Evolutionary conservation across 2,888 invertebrate species (phyloP).

Genomic region (Nyleta sp.): DNA sequence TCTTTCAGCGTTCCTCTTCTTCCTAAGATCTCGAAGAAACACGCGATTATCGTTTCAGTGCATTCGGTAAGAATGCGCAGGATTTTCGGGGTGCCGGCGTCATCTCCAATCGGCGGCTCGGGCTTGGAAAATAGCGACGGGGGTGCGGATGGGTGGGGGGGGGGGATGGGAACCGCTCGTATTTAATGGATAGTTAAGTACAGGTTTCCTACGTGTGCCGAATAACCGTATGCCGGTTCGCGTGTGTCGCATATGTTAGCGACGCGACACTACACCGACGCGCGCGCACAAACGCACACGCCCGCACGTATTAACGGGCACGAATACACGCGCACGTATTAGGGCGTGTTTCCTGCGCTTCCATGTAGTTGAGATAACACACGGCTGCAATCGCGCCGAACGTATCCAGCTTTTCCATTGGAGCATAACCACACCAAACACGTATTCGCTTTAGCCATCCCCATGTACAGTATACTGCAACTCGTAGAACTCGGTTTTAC

Average conservation of each 20-base stretch:
- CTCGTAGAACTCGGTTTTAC: slow-evolving; percentile 74
- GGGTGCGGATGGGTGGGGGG: slow-evolving; percentile 10
- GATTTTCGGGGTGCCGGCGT: slow-evolving; percentile 39
- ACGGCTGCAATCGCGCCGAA: slow-evolving; percentile 60
- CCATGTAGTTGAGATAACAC: slow-evolving; percentile 64
- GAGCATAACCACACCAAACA: slow-evolving; percentile 72
- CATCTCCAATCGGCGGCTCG: slow-evolving; percentile 49
- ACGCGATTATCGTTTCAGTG: slow-evolving; percentile 5
- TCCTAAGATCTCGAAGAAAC: neutral
- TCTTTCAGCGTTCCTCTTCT: too few species aligned
- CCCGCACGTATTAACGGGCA: slow-evolving; percentile 46
- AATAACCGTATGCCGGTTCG: slow-evolving; percentile 69
- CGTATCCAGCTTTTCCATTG: slow-evolving; percentile 66
- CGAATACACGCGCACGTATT: slow-evolving; percentile 47
- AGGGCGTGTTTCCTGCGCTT: slow-evolving; percentile 50
- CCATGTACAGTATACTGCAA: slow-evolving; percentile 58
- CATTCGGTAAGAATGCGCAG: slow-evolving; percentile 6
- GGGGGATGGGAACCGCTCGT: slow-evolving; percentile 68
- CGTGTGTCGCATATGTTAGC: slow-evolving; percentile 69
- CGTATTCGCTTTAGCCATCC: slow-evolving; percentile 72
- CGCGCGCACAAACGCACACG: slow-evolving; percentile 8
- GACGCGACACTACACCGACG: slow-evolving; percentile 48
- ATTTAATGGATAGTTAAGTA: slow-evolving; percentile 81
- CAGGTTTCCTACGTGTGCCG: slow-evolving; percentile 77
- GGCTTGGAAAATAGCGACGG: slow-evolving; percentile 36